Conservation (phyloP, 1,140 invertebrate species). For the Ptiloglossa arizonensis region DNA sequence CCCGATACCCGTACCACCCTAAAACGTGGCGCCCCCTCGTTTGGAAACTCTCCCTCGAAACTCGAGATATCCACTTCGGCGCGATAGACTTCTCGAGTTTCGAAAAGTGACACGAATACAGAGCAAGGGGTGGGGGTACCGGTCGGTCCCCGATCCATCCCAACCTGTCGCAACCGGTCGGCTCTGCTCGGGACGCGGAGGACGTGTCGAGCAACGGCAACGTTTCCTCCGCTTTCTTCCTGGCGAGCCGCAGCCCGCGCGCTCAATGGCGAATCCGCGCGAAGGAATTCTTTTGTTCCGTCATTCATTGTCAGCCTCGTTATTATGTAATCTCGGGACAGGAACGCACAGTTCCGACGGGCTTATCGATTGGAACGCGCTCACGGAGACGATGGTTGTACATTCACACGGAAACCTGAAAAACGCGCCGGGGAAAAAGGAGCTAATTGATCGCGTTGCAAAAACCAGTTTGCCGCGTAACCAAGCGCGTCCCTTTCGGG, state of each 20-base stretch:
- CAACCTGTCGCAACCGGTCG: conserved; percentile 49
- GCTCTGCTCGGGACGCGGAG: conserved; percentile 25
- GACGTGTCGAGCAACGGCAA: conserved; percentile 19
- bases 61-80: conserved; percentile 12
- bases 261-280: conserved; percentile 61
- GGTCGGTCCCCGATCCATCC: conserved; percentile 23
- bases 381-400: background rate
- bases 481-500: background rate
- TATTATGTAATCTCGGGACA: conserved; percentile 55
- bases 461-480: conserved; percentile 31
- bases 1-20: too few species aligned
- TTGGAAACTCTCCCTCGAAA: conserved; percentile 26
- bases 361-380: conserved; percentile 47
- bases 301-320: conserved; percentile 61
- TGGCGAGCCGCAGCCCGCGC: background rate
- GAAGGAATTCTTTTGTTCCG: conserved; percentile 68
- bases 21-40: too few species aligned
- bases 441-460: conserved; percentile 36
- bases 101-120: conserved; percentile 5
- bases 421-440: conserved; percentile 1
- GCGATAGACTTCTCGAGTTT: conserved; percentile 5
- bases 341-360: conserved; percentile 35
- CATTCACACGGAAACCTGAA: conserved; percentile 10
- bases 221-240: conserved; percentile 50
- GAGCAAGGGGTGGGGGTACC: background rate